Conservation (phyloP, 2,797 vertebrate species). For the Platyrinchus mystaceus region DNA sequence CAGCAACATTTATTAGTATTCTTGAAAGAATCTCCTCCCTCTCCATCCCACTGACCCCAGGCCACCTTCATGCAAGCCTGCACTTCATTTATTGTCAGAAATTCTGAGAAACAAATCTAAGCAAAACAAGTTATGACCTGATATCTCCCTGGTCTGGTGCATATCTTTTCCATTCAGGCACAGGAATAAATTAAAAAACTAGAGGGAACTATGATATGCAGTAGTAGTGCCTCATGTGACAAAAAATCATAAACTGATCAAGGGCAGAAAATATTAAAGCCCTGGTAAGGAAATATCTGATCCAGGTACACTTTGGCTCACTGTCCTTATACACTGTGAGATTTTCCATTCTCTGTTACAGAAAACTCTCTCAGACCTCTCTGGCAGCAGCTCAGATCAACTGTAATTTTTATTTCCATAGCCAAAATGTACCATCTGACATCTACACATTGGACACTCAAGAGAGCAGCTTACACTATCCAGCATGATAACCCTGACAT, state of each 20-base stretch:
- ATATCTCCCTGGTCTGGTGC: not conserved
- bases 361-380: not conserved
- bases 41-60: constrained; percentile 42
- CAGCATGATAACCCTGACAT: not conserved
- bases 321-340: not conserved
- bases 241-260: not conserved
- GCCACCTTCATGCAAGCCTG: constrained; percentile 53
- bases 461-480: not conserved
- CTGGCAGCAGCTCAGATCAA: not conserved
- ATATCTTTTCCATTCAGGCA: not conserved
- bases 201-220: not conserved
- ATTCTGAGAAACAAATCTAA: constrained; percentile 22
- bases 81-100: constrained; percentile 51
- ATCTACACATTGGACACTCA: not conserved
- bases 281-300: not conserved
- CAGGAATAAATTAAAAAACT: not conserved
- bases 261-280: not conserved
- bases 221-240: not conserved
- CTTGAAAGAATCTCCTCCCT: constrained; percentile 38
- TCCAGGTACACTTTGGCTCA: not conserved
- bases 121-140: constrained; percentile 16
- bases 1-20: constrained; percentile 38
- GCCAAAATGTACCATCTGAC: not conserved
- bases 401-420: not conserved
- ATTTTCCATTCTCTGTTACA: not conserved